Evolutionary conservation across 2,888 invertebrate genomes (phyloP), one percentile per base, ranked within the genome.

Genomic region (Venusia cambrica): DNA sequence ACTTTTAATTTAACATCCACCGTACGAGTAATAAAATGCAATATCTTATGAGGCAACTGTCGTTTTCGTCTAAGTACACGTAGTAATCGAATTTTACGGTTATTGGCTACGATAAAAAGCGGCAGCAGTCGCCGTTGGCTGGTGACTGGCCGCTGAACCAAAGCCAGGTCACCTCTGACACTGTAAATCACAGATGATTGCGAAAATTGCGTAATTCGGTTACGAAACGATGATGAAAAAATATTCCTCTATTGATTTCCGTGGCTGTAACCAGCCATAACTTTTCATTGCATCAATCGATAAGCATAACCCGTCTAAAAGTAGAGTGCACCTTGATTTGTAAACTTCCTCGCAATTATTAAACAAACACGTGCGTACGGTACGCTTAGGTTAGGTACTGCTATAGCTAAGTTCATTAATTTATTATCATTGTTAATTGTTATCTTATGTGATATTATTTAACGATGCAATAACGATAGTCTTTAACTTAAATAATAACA

Each of bases 71-170:
- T 64, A 56, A 60, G 62, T 69, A 69, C 65, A 71, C 68, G 64
- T 62, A 61, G 74, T 79, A 79, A 83, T 83, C 72, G 65, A 78
- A 78, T 84, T 83, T 77, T 65, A 78, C 81, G 79, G 75, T 73
- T 73, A 73, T 73, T 73, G 71, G 56, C 57, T 56, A 43, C 56
- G 47, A 56, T 63, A 75, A 78, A 74, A 73, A 72, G 61, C 56
- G 51, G 42, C 42, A 57, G 55, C 46, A 49, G 51, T 46, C 26
- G 38, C 34, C 21, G 38, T 25, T 14, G 38, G 38, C 55, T 66
- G 72, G 73, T 72, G 70, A 67, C 64, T 58, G 51, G 47, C 57
- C 58, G 57, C 50, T 71, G 72, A 72, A 73, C 72, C 71, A 62
- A 55, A 51, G 51, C 63, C 40, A 49, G 62, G 58, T 61, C 54